phyloP scores from a whole-genome alignment of 2,113 vertebrate genomes.

The Prionailurus viverrinus region DNA sequence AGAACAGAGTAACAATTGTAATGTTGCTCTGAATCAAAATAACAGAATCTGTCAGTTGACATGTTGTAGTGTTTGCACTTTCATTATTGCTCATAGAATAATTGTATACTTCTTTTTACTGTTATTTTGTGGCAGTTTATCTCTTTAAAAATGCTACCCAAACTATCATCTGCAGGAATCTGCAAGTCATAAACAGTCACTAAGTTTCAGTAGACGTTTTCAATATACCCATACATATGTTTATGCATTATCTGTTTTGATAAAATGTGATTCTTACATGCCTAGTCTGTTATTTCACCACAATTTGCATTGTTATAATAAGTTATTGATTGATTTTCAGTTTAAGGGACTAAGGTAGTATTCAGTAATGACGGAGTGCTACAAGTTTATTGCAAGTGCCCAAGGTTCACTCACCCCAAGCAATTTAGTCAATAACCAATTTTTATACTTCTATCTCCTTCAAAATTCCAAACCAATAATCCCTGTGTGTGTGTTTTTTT shows the following conservation, averaged over 20 bases:
- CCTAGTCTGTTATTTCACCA: constrained; percentile 92
- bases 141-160: constrained; percentile 71
- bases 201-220: constrained; percentile 69
- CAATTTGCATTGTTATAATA: constrained; percentile 99
- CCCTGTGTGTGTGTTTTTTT: constrained; percentile 81
- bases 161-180: constrained; percentile 72
- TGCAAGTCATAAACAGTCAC: constrained; percentile 75
- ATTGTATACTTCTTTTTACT: constrained; percentile 72
- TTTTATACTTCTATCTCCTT: constrained; percentile 94
- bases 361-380: constrained; percentile 93
- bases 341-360: constrained; percentile 93
- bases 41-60: constrained; percentile 76
- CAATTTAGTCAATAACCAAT: constrained; percentile 98
- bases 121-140: constrained; percentile 66
- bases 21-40: constrained; percentile 78
- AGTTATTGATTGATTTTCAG: constrained; percentile 96
- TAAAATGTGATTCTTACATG: constrained; percentile 90
- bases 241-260: constrained; percentile 91
- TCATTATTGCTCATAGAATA: constrained; percentile 76
- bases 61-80: constrained; percentile 61
- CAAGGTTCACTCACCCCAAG: constrained; percentile 95
- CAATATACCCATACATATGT: constrained; percentile 77
- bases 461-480: constrained; percentile 93
- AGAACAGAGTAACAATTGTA: constrained; percentile 73
- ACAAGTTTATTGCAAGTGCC: constrained; percentile 96